Conservation (phyloP, 2,113 vertebrate genomes). For the Apeltes quadracus region DNA sequence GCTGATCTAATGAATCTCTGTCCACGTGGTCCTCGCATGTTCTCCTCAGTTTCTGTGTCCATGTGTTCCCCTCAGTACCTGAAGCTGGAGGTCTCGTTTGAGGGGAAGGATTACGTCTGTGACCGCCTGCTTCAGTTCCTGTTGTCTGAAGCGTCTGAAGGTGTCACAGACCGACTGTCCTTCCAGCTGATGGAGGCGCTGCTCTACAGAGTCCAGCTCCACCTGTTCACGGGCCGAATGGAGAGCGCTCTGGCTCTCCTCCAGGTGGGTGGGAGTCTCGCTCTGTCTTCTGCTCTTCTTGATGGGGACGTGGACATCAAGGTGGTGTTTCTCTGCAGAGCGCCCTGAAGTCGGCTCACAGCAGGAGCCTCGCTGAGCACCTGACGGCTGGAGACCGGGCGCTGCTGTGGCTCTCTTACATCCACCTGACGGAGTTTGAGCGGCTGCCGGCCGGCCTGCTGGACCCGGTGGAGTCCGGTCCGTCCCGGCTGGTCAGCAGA, state of each 20-base stretch:
- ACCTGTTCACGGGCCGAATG: conserved; percentile 87
- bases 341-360: conserved; percentile 82
- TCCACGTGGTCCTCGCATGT: too few relatives aligned
- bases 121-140: conserved; percentile 88
- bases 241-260: conserved; percentile 87
- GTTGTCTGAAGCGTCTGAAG: conserved; percentile 56
- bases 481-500: conserved; percentile 86
- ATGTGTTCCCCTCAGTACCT: conserved; percentile 82
- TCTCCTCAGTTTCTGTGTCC: conserved; percentile 83
- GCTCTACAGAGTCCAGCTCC: conserved; percentile 89
- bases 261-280: conserved; percentile 81
- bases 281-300: neutral
- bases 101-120: conserved; percentile 94
- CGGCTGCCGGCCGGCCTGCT: conserved; percentile 86
- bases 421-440: conserved; percentile 91
- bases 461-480: conserved; percentile 85
- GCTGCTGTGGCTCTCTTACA: conserved; percentile 91
- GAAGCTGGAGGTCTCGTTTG: conserved; percentile 89
- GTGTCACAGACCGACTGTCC: conserved; percentile 79
- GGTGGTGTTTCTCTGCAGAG: conserved; percentile 71
- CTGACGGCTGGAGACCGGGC: conserved; percentile 80
- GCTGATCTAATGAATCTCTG: too few relatives aligned
- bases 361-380: conserved; percentile 45
- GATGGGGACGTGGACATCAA: neutral
- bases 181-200: conserved; percentile 93